These are phyloP conservation scores for Teleogryllus occipitalis DNA, from an alignment of 1,140 invertebrate genomes.

Conservation along the genomic window DNA sequence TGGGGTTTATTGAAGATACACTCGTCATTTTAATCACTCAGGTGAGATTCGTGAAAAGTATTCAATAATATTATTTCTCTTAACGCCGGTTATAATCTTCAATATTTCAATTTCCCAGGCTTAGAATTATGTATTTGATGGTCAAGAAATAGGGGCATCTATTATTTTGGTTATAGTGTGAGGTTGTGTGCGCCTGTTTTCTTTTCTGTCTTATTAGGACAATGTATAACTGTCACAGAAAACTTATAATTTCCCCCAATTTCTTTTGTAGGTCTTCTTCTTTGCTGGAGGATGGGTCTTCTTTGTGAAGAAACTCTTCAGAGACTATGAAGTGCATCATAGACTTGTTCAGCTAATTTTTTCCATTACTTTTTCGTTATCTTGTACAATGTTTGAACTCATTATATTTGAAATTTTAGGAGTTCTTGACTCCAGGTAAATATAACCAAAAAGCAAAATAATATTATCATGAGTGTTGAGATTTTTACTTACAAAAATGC, in stretches of 20 bases:
- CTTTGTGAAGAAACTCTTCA: constrained; percentile 96
- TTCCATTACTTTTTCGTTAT: constrained; percentile 92
- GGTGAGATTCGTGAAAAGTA: not conserved
- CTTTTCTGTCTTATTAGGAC: too few species aligned
- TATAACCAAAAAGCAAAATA: constrained; percentile 22
- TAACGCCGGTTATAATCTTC: not conserved
- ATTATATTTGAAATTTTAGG: constrained; percentile 99
- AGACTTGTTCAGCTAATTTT: constrained; percentile 92
- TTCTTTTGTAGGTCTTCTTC: constrained; percentile 73
- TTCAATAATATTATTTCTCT: not conserved
- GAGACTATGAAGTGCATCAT: constrained; percentile 97
- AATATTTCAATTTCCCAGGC: too few species aligned
- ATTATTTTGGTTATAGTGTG: too few species aligned
- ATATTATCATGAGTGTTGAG: not conserved
- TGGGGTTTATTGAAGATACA: constrained; percentile 60
- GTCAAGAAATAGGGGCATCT: too few species aligned
- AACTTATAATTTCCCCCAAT: constrained; percentile 7
- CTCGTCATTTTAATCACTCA: constrained; percentile 51
- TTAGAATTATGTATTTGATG: too few species aligned
- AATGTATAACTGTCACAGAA: too few species aligned
- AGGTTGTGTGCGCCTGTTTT: too few species aligned
- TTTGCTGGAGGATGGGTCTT: constrained; percentile 97
- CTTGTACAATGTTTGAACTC: constrained; percentile 98
- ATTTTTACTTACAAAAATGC: not conserved
- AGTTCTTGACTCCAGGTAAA: constrained; percentile 72